Conservation (phyloP, 2,797 vertebrate species). For the Acanthornis magna region DNA sequence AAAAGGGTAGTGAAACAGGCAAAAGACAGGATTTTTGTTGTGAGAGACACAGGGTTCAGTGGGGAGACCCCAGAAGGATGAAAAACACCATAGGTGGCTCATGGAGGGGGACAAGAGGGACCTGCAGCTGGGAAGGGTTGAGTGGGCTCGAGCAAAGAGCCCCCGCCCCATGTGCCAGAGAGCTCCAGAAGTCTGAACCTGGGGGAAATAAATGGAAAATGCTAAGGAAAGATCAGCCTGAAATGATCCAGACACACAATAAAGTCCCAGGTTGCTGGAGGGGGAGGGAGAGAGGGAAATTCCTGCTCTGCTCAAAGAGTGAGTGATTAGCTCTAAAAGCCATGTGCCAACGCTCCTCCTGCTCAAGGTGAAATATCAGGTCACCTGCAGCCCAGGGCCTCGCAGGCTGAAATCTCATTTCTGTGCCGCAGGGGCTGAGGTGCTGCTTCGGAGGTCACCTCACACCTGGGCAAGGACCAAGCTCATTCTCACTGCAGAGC, state of each 20-base stretch:
- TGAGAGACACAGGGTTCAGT: neutral
- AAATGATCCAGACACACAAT: conserved; percentile 50
- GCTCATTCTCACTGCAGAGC: conserved; percentile 44
- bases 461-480: no score
- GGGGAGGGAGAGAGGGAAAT: conserved; percentile 28
- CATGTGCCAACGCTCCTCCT: conserved; percentile 45
- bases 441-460: conserved; percentile 38
- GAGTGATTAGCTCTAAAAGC: conserved; percentile 60
- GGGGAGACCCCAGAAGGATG: neutral
- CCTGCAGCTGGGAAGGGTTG: neutral
- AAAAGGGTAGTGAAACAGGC: neutral
- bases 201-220: neutral
- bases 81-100: neutral
- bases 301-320: conserved; percentile 30
- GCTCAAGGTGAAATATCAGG: conserved; percentile 60
- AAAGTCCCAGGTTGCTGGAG: conserved; percentile 48
- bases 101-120: neutral
- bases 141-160: neutral
- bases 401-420: conserved; percentile 49
- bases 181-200: neutral
- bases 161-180: neutral
- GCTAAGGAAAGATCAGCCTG: conserved; percentile 29
- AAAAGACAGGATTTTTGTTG: neutral
- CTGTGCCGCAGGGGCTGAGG: conserved; percentile 31
- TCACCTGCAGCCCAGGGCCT: conserved; percentile 21